A percentile compares a stretch with the other conserved stretches of the same genome.
Evolutionary conservation across 1,140 invertebrate species (phyloP).

Genomic region (Monochamus saltuarius): DNA sequence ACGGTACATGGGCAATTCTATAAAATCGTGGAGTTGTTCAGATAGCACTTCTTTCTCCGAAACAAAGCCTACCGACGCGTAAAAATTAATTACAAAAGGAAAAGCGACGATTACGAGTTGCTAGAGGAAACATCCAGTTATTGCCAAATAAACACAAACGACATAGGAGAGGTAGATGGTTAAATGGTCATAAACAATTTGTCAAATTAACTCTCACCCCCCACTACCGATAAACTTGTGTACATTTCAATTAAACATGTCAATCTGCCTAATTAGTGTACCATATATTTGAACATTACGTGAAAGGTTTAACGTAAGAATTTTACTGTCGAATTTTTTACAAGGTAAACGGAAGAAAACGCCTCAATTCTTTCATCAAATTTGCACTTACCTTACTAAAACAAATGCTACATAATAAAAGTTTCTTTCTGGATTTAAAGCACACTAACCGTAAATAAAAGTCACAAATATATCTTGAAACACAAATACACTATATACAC

Average conservation of each 20-base stretch:
- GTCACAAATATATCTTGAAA: background rate
- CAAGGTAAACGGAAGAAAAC: background rate
- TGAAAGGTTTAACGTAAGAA: background rate
- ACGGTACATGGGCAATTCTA: too few relatives aligned
- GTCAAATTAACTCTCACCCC: slow-evolving; percentile 38
- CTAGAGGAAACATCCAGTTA: slow-evolving; percentile 15
- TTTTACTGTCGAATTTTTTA: background rate
- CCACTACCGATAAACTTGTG: slow-evolving; percentile 26
- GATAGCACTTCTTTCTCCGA: slow-evolving; percentile 2
- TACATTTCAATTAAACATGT: slow-evolving; percentile 40
- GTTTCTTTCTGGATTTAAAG: background rate
- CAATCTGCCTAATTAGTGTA: slow-evolving; percentile 35
- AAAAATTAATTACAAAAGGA: background rate
- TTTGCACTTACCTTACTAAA: slow-evolving; percentile 23
- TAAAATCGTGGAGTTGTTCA: slow-evolving; percentile 1
- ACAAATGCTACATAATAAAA: slow-evolving; percentile 31
- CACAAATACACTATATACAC: background rate
- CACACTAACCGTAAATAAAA: slow-evolving; percentile 4
- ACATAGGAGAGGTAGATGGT: slow-evolving; percentile 22
- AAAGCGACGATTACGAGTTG: slow-evolving; percentile 13
- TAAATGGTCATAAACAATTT: slow-evolving; percentile 31
- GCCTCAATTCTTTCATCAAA: slow-evolving; percentile 7
- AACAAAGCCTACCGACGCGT: slow-evolving; percentile 1
- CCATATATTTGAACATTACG: slow-evolving; percentile 4
- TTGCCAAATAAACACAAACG: slow-evolving; percentile 19